Base-by-base conservation (phyloP, 30 jellyfish, hydroid and myxozoan species). In the Phacellophora camtschatica region DNA sequence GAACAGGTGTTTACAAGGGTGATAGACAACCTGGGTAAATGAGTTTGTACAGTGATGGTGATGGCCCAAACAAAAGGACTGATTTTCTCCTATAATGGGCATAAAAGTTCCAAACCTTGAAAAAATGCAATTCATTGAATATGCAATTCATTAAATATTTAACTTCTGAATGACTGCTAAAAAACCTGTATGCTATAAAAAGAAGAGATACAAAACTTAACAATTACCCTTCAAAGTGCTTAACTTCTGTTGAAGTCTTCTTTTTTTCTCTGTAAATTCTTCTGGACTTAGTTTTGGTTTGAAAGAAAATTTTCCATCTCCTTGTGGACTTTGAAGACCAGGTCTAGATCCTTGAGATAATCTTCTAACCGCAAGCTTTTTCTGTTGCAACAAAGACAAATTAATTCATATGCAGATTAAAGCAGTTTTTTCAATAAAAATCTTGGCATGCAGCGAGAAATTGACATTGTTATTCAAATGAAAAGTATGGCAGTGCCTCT, bases 321-420 rank as follows among this genome's bases (percentile, higher is more conserved):
- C 95, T 50, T 57, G 84, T 33, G 95, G 95, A 39, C 87, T 83
- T 61, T 57, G 74, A 37, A 71, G 50, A 16, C 55, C 63, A 18
- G 53, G 67, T 23, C 75, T 73, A 35, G 82, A 51, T 7, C 95
- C 82, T 22, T 83, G 95, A 32, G 95, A 83, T 22, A 83, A 59
- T 28, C 95, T 59, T 45, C 95, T 55, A 12, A 83, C 95, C 10
- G 95, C 95, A 23, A 39, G 87, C 22, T 49, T 83, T 83, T 83
- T 83, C 95, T 83, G 20, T 7, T n/a, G 55, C 31, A 64, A 81
- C 62, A 29, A 4, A 27, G 31, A 42, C 15, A 22, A 70, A 63
- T 28, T 9, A 33, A 4, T n/a, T 29, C 3, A 18, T 13, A 58
- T 5, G 19, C 11, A 6, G 19, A 19, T 53, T 10, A 53, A 53